These are phyloP conservation scores for Vanacampus margaritifer DNA, from an alignment of 2,113 vertebrate species.

Conservation along the genomic window DNA sequence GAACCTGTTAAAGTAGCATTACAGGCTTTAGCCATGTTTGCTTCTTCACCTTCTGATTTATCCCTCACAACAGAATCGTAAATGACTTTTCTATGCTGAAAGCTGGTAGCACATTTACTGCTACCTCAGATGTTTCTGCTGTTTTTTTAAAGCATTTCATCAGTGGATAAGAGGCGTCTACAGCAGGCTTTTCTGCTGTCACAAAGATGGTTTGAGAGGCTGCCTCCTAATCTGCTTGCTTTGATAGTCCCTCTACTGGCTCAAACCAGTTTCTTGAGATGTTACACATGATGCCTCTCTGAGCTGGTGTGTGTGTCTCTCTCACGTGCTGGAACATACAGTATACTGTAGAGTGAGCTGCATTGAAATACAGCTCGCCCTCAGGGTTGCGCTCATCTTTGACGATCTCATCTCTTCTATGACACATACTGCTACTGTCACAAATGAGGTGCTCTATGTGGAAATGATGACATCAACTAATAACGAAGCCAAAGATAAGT, in stretches of 20 bases:
- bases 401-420: neutral
- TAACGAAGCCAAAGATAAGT: too few relatives aligned
- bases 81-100: constrained; percentile 5
- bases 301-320: constrained; percentile 32
- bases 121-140: neutral
- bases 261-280: constrained; percentile 64
- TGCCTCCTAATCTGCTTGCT: constrained; percentile 60
- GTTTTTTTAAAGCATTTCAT: constrained; percentile 1
- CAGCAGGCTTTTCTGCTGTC: constrained; percentile 21
- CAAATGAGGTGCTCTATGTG: neutral
- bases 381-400: neutral
- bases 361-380: neutral
- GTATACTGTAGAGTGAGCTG: neutral
- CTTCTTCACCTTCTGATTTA: constrained; percentile 15
- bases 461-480: too few relatives aligned
- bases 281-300: constrained; percentile 47
- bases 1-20: constrained; percentile 46
- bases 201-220: constrained; percentile 39
- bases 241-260: constrained; percentile 46
- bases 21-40: constrained; percentile 25
- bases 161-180: constrained; percentile 5
- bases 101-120: neutral
- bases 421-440: neutral
- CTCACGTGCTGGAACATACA: constrained; percentile 30
- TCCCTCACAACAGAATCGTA: neutral